Evolutionary conservation across 2,113 vertebrate species (phyloP).

Genomic region (Brevimyrus niger): DNA sequence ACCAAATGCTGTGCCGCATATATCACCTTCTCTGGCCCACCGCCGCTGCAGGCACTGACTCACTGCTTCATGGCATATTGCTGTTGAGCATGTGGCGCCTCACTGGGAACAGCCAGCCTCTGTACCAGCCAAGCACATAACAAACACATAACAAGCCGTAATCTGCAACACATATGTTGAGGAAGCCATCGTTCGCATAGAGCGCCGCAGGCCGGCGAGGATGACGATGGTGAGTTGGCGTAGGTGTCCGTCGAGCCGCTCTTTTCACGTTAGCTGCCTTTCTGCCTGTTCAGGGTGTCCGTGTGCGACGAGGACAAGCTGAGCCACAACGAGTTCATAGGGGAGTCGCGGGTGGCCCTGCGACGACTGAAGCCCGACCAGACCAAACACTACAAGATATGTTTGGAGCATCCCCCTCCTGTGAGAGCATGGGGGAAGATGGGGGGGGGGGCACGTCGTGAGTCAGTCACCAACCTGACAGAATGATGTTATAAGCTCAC

Average conservation of each 20-base stretch:
- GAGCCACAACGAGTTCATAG: slow-evolving; percentile 87
- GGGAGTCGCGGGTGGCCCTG: slow-evolving; percentile 76
- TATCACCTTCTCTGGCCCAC: neutral
- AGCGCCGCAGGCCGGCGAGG: neutral
- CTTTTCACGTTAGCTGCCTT: neutral
- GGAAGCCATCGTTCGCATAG: neutral
- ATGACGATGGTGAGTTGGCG: neutral
- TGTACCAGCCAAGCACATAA: neutral
- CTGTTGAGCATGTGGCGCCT: neutral
- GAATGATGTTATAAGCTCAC: neutral
- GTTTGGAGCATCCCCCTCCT: slow-evolving; percentile 76
- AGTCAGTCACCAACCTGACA: neutral
- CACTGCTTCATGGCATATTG: neutral
- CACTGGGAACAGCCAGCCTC: neutral
- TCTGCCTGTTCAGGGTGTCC: slow-evolving; percentile 62
- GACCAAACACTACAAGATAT: slow-evolving; percentile 81
- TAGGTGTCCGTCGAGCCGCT: neutral
- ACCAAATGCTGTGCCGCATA: neutral
- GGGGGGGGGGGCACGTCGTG: too few relatives aligned
- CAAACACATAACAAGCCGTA: neutral
- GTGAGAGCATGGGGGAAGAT: slow-evolving; percentile 39
- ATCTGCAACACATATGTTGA: neutral
- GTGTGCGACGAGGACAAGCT: slow-evolving; percentile 87
- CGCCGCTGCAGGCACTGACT: neutral
- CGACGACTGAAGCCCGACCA: slow-evolving; percentile 78